phyloP scores from a whole-genome alignment of 2,113 vertebrate species.

The Melanostigma gelatinosum region DNA sequence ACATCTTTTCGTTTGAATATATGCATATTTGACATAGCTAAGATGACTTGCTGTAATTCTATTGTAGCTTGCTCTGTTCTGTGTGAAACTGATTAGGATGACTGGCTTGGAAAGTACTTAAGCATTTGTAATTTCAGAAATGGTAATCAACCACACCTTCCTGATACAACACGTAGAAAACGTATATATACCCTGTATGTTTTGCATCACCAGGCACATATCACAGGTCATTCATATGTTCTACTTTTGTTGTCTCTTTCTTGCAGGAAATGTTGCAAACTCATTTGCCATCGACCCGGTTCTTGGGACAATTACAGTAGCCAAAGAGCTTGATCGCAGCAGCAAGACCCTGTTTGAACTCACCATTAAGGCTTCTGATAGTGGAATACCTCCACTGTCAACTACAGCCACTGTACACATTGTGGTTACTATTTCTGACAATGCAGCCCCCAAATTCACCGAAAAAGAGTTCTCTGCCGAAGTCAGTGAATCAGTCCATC shows the following conservation, averaged over 20 bases:
- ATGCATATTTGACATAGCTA: conserved; percentile 85
- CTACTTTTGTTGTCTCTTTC: conserved; percentile 42
- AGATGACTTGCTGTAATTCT: conserved; percentile 81
- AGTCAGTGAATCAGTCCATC: conserved; percentile 86
- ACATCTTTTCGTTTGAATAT: conserved; percentile 70
- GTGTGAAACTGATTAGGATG: conserved; percentile 65
- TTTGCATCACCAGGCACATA: not conserved
- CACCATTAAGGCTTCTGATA: conserved; percentile 90
- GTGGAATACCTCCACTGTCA: conserved; percentile 87
- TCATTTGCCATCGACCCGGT: conserved; percentile 91
- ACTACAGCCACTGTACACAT: conserved; percentile 87
- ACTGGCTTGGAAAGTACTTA: not conserved
- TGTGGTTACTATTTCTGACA: conserved; percentile 92
- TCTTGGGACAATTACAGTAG: conserved; percentile 90
- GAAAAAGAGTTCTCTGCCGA: conserved; percentile 90
- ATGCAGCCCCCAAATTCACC: conserved; percentile 91
- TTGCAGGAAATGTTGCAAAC: conserved; percentile 94
- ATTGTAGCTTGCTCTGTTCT: conserved; percentile 81
- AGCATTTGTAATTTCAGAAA: not conserved
- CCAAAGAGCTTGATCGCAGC: conserved; percentile 91
- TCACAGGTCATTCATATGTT: not conserved
- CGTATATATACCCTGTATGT: not conserved
- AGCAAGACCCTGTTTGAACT: conserved; percentile 90
- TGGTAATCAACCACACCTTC: not conserved
- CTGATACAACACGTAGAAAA: not conserved